Percentiles rank a stretch among this genome's conserved stretches.
phyloP scores from a whole-genome alignment of 92 coral and sea anemone genomes.

The Plumapathes pennacea region DNA sequence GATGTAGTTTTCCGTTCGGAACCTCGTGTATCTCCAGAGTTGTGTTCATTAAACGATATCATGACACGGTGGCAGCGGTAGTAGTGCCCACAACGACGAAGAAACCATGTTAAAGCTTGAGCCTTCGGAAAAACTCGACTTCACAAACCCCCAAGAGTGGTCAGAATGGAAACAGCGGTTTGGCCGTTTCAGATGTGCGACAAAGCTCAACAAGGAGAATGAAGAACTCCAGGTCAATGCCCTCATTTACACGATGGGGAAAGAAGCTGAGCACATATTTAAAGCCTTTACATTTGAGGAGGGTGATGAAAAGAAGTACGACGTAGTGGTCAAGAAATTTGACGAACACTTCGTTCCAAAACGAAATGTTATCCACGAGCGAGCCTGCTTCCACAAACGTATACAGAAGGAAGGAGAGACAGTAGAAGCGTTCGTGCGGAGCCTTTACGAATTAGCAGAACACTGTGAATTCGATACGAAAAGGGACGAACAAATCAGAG shows the following conservation, averaged over 20 bases:
- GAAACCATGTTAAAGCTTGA: too few relatives aligned
- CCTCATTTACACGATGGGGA: constrained; percentile 40
- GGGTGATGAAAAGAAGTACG: constrained; percentile 5
- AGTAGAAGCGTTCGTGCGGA: constrained; percentile 6
- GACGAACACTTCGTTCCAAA: constrained; percentile 26
- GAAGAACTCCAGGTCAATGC: constrained; percentile 43
- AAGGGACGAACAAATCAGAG: constrained; percentile 36
- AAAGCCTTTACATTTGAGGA: too few relatives aligned
- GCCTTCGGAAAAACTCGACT: constrained; percentile 22
- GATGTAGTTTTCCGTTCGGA: too few relatives aligned
- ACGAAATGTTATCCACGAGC: constrained; percentile 30
- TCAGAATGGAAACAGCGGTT: constrained; percentile 34
- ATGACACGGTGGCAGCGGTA: too few relatives aligned
- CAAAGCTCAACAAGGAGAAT: constrained; percentile 22
- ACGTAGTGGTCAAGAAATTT: constrained; percentile 14
- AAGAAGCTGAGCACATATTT: constrained; percentile 7
- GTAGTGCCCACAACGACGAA: too few relatives aligned
- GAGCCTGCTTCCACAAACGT: too few relatives aligned
- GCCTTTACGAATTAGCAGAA: constrained; percentile 19
- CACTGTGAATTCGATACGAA: constrained; percentile 20
- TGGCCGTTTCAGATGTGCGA: constrained; percentile 22
- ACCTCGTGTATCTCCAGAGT: too few relatives aligned
- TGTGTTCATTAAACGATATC: too few relatives aligned
- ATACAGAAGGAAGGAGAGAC: constrained; percentile 17
- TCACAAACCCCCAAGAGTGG: constrained; percentile 45